Conservation (phyloP, 2,888 invertebrate genomes). For the Eremobia ochroleuca region DNA sequence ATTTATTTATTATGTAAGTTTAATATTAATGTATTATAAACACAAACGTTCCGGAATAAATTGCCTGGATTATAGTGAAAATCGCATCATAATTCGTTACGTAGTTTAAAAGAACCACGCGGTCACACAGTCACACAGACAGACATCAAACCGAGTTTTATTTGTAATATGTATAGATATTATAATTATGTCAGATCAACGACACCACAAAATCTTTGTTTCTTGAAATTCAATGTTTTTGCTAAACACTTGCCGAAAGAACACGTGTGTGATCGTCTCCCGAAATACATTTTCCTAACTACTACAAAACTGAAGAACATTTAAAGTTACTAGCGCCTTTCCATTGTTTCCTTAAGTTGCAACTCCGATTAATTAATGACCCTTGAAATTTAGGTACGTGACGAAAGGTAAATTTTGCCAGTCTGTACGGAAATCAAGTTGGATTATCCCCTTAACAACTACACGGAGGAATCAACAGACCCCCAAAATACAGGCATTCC, state of each 20-base stretch:
- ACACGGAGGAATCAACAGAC: too few relatives aligned
- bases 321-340: slow-evolving; percentile 37
- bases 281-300: neutral
- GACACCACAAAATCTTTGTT: neutral
- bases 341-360: slow-evolving; percentile 30
- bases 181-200: neutral
- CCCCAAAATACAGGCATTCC: too few relatives aligned
- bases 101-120: too few relatives aligned
- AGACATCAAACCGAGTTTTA: too few relatives aligned
- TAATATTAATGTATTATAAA: too few relatives aligned
- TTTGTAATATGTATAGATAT: neutral
- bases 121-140: too few relatives aligned
- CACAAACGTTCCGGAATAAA: too few relatives aligned
- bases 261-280: slow-evolving; percentile 3
- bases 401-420: slow-evolving; percentile 45
- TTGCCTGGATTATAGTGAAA: too few relatives aligned
- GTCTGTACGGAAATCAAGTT: slow-evolving; percentile 35
- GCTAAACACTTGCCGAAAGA: neutral
- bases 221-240: neutral
- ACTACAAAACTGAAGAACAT: slow-evolving; percentile 26
- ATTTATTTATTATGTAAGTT: too few relatives aligned
- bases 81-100: too few relatives aligned
- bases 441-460: slow-evolving; percentile 17
- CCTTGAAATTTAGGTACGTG: slow-evolving; percentile 50
- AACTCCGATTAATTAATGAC: slow-evolving; percentile 51